Conservation (phyloP, 2,888 invertebrate species). For the Mimas tiliae region DNA sequence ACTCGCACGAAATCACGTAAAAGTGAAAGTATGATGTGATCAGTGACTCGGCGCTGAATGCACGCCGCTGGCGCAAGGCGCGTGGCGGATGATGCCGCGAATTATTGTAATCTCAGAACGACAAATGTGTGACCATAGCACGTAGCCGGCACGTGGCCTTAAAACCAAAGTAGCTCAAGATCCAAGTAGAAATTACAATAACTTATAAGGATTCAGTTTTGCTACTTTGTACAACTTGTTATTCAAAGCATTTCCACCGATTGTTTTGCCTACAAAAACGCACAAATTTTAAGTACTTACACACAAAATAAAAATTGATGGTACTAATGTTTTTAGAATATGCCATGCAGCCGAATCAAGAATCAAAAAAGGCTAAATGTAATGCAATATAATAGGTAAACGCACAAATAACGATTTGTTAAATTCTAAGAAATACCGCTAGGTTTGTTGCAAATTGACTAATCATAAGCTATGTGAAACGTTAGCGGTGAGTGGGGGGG, state of each 20-base stretch:
- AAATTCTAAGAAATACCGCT: conserved; percentile 1
- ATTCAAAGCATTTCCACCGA: conserved; percentile 7
- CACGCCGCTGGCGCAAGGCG: not conserved
- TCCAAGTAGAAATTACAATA: conserved; percentile 4
- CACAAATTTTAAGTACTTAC: not conserved
- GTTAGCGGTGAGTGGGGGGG: not conserved
- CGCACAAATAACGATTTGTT: not conserved
- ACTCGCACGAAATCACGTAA: conserved; percentile 74
- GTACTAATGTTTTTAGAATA: not conserved
- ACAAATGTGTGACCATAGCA: conserved; percentile 27
- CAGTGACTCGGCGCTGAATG: conserved; percentile 44
- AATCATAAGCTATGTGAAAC: conserved; percentile 12
- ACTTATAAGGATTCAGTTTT: conserved; percentile 21
- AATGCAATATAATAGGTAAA: not conserved
- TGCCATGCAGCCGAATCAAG: not conserved
- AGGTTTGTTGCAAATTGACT: conserved; percentile 18
- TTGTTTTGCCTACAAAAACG: not conserved
- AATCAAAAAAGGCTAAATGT: not conserved
- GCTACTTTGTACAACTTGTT: conserved; percentile 14
- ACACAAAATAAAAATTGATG: not conserved
- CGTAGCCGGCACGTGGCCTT: conserved; percentile 16
- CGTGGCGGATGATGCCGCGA: not conserved
- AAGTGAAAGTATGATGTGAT: conserved; percentile 82
- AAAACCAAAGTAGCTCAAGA: conserved; percentile 21
- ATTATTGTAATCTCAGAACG: not conserved